Evolutionary conservation across 2,888 invertebrate genomes (phyloP).

Genomic region (Ornithoptera priamus): DNA sequence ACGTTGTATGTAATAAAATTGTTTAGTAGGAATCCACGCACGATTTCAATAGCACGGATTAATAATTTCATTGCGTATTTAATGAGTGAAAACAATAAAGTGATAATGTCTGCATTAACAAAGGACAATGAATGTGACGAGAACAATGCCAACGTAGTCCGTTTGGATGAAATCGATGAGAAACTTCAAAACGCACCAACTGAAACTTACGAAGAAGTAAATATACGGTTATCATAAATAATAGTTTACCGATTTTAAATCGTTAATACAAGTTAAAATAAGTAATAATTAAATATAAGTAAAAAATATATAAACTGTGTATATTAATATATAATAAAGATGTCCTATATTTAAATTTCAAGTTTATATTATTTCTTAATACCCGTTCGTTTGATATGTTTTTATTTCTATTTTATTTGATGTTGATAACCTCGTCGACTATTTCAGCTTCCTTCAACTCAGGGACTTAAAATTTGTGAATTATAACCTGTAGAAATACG

Average conservation of each 20-base stretch:
- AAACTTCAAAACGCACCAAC: constrained; percentile 47
- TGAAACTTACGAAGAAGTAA: constrained; percentile 46
- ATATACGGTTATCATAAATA: neutral
- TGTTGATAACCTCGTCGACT: neutral
- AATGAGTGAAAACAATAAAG: constrained; percentile 35
- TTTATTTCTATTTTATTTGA: neutral
- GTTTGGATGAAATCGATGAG: constrained; percentile 48
- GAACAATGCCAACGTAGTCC: constrained; percentile 37
- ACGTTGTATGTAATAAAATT: constrained; percentile 40
- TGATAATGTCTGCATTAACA: constrained; percentile 44
- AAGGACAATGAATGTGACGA: constrained; percentile 39
- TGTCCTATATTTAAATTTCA: neutral
- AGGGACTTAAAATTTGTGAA: too few species aligned
- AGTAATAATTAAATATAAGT: too few species aligned
- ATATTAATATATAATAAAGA: neutral
- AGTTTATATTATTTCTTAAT: neutral
- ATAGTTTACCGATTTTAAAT: too few species aligned
- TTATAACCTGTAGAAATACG: too few species aligned
- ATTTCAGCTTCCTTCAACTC: neutral
- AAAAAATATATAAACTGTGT: too few species aligned
- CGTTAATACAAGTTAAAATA: too few species aligned
- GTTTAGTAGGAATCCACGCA: constrained; percentile 47
- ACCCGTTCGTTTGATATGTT: neutral
- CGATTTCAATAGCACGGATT: constrained; percentile 40
- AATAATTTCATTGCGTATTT: constrained; percentile 43